These are phyloP conservation scores for Apaloderma vittatum DNA, from an alignment of 2,113 vertebrate species.

Conservation along the genomic window DNA sequence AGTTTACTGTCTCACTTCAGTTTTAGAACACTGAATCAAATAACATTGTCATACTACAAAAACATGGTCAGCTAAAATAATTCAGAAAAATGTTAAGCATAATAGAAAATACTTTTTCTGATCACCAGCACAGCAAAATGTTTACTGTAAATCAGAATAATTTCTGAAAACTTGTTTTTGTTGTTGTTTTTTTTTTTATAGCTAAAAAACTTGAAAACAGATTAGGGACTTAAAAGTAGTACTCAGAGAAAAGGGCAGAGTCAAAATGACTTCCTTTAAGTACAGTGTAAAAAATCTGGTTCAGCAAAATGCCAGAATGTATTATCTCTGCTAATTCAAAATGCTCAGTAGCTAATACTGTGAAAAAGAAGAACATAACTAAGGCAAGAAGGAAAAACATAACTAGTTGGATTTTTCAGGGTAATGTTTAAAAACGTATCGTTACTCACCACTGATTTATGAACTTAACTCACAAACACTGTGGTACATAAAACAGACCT, in stretches of 20 bases:
- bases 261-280: background rate
- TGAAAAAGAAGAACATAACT: background rate
- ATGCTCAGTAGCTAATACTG: background rate
- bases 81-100: background rate
- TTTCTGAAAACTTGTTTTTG: background rate
- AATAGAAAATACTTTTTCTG: background rate
- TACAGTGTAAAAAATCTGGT: background rate
- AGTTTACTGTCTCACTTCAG: background rate
- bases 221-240: background rate
- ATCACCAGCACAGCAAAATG: background rate
- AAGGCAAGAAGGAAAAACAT: background rate
- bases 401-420: background rate
- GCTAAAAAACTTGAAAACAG: background rate
- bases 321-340: background rate
- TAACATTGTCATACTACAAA: background rate
- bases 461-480: background rate
- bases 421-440: background rate
- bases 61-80: background rate
- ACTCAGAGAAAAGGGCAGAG: background rate
- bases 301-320: background rate
- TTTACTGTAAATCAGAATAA: background rate
- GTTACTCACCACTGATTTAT: background rate
- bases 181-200: background rate
- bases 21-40: background rate
- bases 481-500: background rate